A percentile compares a stretch with the other conserved stretches of the same genome.
phyloP scores from a whole-genome alignment of 2,888 invertebrate species.

The Conistra vaccinii region DNA sequence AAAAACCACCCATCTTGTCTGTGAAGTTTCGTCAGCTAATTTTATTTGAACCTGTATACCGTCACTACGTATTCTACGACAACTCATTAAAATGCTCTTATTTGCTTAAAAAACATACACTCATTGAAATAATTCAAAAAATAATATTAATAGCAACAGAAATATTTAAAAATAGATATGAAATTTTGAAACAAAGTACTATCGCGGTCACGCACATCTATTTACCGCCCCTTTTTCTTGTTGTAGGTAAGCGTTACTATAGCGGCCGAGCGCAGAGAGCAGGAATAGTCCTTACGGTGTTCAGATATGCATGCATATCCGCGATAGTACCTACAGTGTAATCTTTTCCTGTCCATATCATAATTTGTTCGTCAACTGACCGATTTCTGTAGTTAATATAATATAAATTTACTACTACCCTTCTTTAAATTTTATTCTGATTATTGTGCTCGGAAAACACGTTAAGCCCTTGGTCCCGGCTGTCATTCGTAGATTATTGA shows the following conservation, averaged over 20 bases:
- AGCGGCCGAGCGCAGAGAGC: too few relatives aligned
- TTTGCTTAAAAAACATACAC: neutral
- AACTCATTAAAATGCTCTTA: neutral
- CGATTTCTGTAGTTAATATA: neutral
- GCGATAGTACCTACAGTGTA: neutral
- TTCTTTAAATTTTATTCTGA: neutral
- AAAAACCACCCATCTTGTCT: neutral
- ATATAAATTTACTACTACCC: neutral
- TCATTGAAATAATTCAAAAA: neutral
- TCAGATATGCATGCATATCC: too few relatives aligned
- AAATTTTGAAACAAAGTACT: neutral
- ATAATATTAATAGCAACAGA: neutral
- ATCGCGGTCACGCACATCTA: too few relatives aligned
- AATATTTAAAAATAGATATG: neutral
- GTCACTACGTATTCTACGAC: neutral
- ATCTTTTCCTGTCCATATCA: neutral
- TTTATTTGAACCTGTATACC: neutral
- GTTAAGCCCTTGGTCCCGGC: neutral
- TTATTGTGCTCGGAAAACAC: neutral
- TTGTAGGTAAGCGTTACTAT: too few relatives aligned
- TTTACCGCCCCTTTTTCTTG: too few relatives aligned
- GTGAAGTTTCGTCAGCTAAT: neutral
- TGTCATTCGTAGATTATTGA: neutral
- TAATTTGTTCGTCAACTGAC: conserved; percentile 19
- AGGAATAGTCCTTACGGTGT: too few relatives aligned